Conservation (phyloP, 2,113 vertebrate species). For the Thymallus thymallus region DNA sequence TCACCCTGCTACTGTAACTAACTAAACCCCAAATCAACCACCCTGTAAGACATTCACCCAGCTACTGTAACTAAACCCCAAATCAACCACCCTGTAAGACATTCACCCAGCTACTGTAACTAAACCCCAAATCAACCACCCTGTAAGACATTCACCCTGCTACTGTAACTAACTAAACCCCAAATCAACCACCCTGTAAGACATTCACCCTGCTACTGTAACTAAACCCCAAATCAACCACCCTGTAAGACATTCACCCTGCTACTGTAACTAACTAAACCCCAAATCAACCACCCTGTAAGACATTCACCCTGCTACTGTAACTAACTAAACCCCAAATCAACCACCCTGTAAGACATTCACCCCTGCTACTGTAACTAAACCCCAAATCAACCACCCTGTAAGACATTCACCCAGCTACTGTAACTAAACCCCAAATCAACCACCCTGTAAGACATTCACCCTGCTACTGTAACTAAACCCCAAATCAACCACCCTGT, state of each 20-base stretch:
- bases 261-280: too few relatives aligned
- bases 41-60: conserved; percentile 76
- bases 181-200: conserved; percentile 66
- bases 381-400: conserved; percentile 10
- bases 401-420: conserved; percentile 3
- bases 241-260: too few relatives aligned
- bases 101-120: neutral
- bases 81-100: neutral
- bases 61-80: neutral
- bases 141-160: conserved; percentile 13
- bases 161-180: neutral
- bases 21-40: conserved; percentile 95
- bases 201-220: too few relatives aligned
- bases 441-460: conserved; percentile 66
- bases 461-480: too few relatives aligned
- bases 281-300: conserved; percentile 94
- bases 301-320: conserved; percentile 38
- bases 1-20: too few relatives aligned
- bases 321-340: neutral
- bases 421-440: neutral
- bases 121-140: conserved; percentile 4
- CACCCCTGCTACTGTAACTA: neutral
- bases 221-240: too few relatives aligned
- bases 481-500: too few relatives aligned
- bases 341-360: neutral